Evolutionary conservation across 1,140 invertebrate species (phyloP), one percentile per base, ranked within the genome.

Genomic region (Thaumatotibia leucotreta): DNA sequence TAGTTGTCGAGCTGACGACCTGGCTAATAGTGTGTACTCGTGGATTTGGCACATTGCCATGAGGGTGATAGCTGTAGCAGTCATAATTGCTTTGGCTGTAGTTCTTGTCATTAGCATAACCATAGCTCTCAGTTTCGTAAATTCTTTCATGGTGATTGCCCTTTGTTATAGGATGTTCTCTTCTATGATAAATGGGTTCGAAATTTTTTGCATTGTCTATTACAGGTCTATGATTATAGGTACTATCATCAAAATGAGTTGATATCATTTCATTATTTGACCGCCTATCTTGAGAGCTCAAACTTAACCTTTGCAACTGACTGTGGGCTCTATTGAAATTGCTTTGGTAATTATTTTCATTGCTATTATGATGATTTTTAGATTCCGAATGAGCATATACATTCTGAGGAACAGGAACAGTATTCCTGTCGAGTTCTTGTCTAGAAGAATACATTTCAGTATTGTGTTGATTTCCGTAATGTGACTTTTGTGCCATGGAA

Each of bases 1-100:
- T 91, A 35, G 88, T 91, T 61, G 82, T 88, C 52, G 88, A 91
- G 72, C 85, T 91, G 4, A 91, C 88, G 35, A 88, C 84, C 79
- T 91, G 89, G 73, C 86, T 91, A 54, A 89, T 85, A 50, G 87
- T 88, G 65, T 84, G 86, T 24, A 90, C 73, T 72, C 84, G 80
- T 45, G 88, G 77, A 66, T 74, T 87, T 65, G 82, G 74, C 49
- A 88, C 64, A 62, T 88, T 84, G 62, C 75, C 81, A 74, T 84
- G 83, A 3, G 82, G 73, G 68, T 89, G 86, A 72, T 91, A 89
- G 65, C 79, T 85, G 70, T 91, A 91, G 24, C 82, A 71, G 76
- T 91, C 85, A 74, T 86, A 88, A 73, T 87, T 88, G 64, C 83
- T 73, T 66, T 82, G 82, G 32, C 73, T 80, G 79, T 86, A 91